Conservation (phyloP, 2,888 invertebrate species). For the Phengaris alcon region DNA sequence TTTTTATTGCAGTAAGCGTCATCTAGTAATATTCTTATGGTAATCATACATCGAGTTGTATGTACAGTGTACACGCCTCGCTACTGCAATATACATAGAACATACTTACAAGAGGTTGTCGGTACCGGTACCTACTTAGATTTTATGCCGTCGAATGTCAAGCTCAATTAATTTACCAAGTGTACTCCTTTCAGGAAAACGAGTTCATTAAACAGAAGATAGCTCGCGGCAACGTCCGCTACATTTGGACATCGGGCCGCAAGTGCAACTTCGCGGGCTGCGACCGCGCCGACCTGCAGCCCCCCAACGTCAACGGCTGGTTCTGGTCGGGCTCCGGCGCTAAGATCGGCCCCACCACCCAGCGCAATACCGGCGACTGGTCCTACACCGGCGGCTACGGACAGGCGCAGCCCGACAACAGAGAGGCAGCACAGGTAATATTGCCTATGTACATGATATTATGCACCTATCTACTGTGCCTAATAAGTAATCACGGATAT, state of each 20-base stretch:
- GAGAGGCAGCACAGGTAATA: conserved; percentile 90
- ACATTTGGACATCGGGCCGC: conserved; percentile 95
- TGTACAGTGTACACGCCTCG: too few species aligned
- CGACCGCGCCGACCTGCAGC: conserved; percentile 89
- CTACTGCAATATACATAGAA: neutral
- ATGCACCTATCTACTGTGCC: neutral
- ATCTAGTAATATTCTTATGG: too few species aligned
- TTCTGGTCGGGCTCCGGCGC: conserved; percentile 97
- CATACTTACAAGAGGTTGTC: neutral
- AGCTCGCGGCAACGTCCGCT: conserved; percentile 86
- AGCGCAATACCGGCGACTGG: conserved; percentile 94
- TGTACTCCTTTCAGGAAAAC: conserved; percentile 80
- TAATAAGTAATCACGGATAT: neutral
- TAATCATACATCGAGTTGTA: too few species aligned
- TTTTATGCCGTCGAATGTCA: neutral
- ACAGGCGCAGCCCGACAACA: conserved; percentile 92
- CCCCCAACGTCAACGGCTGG: conserved; percentile 93
- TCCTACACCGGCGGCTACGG: conserved; percentile 92
- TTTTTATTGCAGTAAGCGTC: too few species aligned
- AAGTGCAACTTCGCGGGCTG: conserved; percentile 96
- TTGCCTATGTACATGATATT: neutral
- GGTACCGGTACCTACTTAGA: neutral
- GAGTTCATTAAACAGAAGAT: conserved; percentile 93
- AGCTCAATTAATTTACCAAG: neutral
- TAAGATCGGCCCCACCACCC: conserved; percentile 92